A percentile compares a stretch with the other conserved stretches of the same genome.
Evolutionary conservation across 2,113 vertebrate genomes (phyloP).

Genomic region (Piprites chloris): DNA sequence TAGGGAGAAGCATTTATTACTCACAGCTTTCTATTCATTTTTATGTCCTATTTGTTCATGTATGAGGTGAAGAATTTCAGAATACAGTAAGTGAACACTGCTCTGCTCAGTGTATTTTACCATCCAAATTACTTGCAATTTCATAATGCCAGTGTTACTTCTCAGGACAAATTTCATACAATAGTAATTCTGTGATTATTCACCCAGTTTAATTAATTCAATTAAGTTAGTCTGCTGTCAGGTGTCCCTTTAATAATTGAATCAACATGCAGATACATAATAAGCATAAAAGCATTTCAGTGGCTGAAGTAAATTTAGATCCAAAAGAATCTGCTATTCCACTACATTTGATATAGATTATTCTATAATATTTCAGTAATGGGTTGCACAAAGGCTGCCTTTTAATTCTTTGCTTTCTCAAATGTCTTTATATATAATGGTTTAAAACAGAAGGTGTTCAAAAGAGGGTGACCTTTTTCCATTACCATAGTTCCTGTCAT

Average conservation of each 20-base stretch:
- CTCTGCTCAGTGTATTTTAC: conserved; percentile 68
- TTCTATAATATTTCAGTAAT: conserved; percentile 88
- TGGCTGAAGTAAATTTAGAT: conserved; percentile 87
- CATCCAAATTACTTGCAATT: conserved; percentile 78
- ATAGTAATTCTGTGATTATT: conserved; percentile 82
- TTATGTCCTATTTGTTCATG: conserved; percentile 69
- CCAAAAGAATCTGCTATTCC: conserved; percentile 84
- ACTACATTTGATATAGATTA: conserved; percentile 85
- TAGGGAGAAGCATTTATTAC: conserved; percentile 43
- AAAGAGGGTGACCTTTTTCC: conserved; percentile 87
- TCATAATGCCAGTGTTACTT: conserved; percentile 80
- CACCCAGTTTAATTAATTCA: conserved; percentile 90
- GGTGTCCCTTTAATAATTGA: conserved; percentile 92
- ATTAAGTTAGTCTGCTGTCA: conserved; percentile 89
- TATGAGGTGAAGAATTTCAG: conserved; percentile 46
- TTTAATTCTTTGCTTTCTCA: conserved; percentile 86
- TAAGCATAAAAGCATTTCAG: conserved; percentile 88
- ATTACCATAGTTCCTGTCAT: conserved; percentile 87
- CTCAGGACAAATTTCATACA: conserved; percentile 80
- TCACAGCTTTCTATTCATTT: conserved; percentile 64
- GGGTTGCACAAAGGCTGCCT: conserved; percentile 83
- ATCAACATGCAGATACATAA: conserved; percentile 89
- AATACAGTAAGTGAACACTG: conserved; percentile 61
- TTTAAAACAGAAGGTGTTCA: conserved; percentile 85
- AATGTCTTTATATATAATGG: conserved; percentile 85